Conservation (phyloP, 2,888 invertebrate genomes). For the Allacma fusca region DNA sequence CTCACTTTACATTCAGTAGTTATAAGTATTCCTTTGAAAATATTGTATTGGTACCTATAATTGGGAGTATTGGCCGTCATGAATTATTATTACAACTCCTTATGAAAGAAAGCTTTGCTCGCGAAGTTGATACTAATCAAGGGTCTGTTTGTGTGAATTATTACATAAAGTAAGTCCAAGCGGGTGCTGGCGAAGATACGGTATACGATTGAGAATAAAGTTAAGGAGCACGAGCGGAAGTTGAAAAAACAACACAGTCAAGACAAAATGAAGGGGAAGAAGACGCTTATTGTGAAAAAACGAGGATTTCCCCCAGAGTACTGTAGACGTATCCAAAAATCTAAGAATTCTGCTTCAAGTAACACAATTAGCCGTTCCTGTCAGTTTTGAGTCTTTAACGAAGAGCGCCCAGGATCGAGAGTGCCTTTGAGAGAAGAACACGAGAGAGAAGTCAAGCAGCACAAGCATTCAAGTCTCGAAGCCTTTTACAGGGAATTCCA, state of each 20-base stretch:
- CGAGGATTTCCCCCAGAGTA: too few species aligned
- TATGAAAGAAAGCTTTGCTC: too few species aligned
- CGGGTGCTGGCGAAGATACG: conserved; percentile 77
- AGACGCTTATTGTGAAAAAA: conserved; percentile 75
- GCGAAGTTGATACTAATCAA: too few species aligned
- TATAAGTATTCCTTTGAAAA: too few species aligned
- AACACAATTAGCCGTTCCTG: too few species aligned
- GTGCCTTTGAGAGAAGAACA: conserved; percentile 70
- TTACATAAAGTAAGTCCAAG: conserved; percentile 84
- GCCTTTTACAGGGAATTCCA: conserved; percentile 94
- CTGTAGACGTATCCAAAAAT: too few species aligned
- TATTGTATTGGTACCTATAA: too few species aligned
- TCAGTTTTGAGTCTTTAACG: conserved; percentile 66
- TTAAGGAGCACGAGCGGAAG: conserved; percentile 87
- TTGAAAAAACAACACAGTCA: conserved; percentile 77
- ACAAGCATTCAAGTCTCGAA: conserved; percentile 80
- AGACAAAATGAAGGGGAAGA: conserved; percentile 65
- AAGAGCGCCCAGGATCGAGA: conserved; percentile 74
- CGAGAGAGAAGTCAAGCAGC: conserved; percentile 61
- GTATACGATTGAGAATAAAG: conserved; percentile 89
- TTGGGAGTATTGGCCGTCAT: too few species aligned
- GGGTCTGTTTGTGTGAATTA: too few species aligned
- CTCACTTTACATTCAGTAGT: too few species aligned
- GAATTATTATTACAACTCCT: too few species aligned
- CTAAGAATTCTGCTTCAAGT: too few species aligned